Base-by-base conservation (phyloP, 2,888 invertebrate species). In the Helobdella robusta region DNA sequence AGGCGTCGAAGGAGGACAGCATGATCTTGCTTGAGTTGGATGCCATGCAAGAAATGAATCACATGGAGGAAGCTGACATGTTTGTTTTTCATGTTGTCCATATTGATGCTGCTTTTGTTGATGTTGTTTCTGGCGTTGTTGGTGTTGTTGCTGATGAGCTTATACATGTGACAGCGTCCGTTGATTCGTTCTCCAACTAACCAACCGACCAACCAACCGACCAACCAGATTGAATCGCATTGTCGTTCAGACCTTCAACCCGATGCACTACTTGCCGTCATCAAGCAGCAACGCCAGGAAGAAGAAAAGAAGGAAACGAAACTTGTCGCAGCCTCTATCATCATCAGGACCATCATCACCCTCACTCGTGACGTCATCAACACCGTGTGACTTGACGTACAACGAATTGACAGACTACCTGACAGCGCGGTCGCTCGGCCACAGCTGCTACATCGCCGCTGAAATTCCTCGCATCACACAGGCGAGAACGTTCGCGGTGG, bases 401-500 rank as follows among this genome's bases (percentile, higher is more conserved):
- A 34, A 48, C 8, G 50, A 60, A 20, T 76, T 48, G 71, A 73
- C 62, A 23, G 74, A 86, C 74, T 86, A 85, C 79, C 79, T 85
- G 66, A 83, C 84, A 73, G 86, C 91, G 0, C 80, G 81, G 62
- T 83, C 84, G 50, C 84, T 86, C 68, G 87, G 86, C 0, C 77
- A 86, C 3, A 85, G 86, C 2, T 91, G 89, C 76, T 92, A 92
- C 75, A 86, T 91, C 35, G 84, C 91, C 5, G 91, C 89, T 0
- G 88, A 89, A 77, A 79, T 92, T 67, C 71, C 82, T 77, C 84
- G 85, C 68, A 83, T 85, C 11, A 81, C 84, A 58, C 82, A 84
- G 72, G 83, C 84, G 64, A 91, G 84, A 72, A 83, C 83, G 64
- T 92, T 92, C 79, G 82, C 84, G 1, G 85, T 92, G 50, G 92